Evolutionary conservation across 2,113 vertebrate genomes (phyloP).

Genomic region (Pituophis catenifer): DNA sequence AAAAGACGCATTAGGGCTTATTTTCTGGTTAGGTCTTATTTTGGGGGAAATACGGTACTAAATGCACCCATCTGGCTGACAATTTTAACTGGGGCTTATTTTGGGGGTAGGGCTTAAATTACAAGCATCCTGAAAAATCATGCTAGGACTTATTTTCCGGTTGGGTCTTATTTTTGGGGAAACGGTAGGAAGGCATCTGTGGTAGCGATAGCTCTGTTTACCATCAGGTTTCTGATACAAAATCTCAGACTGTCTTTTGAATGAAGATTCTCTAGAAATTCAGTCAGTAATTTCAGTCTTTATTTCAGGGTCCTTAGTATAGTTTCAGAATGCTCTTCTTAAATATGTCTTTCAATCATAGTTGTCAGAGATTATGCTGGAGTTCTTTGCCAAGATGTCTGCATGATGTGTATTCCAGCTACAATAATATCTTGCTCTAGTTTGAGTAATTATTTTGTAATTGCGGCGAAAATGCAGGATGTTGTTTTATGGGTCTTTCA

Average conservation of each 20-base stretch:
- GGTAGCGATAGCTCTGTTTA: conserved; percentile 41
- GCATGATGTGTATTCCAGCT: conserved; percentile 21
- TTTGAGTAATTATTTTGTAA: conserved; percentile 41
- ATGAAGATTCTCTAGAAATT: conserved; percentile 35
- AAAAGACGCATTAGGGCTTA: too few species aligned
- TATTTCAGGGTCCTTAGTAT: conserved; percentile 21
- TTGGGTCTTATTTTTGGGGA: too few species aligned
- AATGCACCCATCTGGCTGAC: too few species aligned
- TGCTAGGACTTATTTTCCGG: too few species aligned
- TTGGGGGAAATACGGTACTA: too few species aligned
- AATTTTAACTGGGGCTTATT: too few species aligned
- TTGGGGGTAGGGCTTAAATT: too few species aligned
- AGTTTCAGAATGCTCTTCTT: conserved; percentile 36
- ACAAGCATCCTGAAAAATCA: too few species aligned
- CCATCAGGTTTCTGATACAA: conserved; percentile 32
- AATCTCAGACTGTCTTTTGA: background rate
- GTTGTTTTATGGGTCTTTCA: conserved; percentile 53
- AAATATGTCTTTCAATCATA: conserved; percentile 3
- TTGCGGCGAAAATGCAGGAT: conserved; percentile 19
- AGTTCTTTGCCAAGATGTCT: conserved; percentile 40
- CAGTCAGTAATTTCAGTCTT: conserved; percentile 40
- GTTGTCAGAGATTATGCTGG: conserved; percentile 31
- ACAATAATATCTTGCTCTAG: conserved; percentile 37
- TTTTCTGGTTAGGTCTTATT: too few species aligned
- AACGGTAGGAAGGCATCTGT: conserved; percentile 9